Conservation (phyloP, 2,113 vertebrate genomes). For the Sterna hirundo region DNA sequence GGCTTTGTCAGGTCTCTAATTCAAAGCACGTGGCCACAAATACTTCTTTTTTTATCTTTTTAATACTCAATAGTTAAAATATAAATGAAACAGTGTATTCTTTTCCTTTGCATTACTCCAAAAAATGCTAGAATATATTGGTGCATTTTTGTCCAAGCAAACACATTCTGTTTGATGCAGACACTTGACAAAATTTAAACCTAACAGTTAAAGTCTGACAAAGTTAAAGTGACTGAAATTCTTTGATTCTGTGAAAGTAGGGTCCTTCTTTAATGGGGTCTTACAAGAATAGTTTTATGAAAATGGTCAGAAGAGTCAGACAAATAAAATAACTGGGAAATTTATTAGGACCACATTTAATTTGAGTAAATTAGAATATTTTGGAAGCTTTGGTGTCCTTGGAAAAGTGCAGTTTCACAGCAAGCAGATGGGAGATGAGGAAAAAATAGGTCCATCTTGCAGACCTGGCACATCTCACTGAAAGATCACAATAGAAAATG, state of each 20-base stretch:
- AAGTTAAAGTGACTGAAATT: not conserved
- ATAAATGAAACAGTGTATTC: not conserved
- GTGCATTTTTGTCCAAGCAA: not conserved
- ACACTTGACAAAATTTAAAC: not conserved
- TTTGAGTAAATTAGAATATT: not conserved
- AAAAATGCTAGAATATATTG: not conserved
- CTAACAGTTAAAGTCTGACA: not conserved
- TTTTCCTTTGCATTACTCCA: not conserved
- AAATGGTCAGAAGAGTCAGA: not conserved
- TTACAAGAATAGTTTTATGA: not conserved
- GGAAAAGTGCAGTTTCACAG: not conserved
- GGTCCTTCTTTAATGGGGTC: not conserved
- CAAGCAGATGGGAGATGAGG: not conserved
- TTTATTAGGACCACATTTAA: not conserved
- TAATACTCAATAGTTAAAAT: not conserved
- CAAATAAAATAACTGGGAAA: not conserved
- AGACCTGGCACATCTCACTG: not conserved
- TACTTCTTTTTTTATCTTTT: not conserved
- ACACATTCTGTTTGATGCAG: not conserved
- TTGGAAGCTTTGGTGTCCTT: not conserved
- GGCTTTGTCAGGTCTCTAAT: not conserved
- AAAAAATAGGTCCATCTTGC: not conserved
- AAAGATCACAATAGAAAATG: not conserved
- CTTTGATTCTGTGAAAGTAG: not conserved
- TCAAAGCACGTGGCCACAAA: not conserved